Evolutionary conservation across 1,140 invertebrate species (phyloP).

Genomic region (Stratiolaelaps scimitus): DNA sequence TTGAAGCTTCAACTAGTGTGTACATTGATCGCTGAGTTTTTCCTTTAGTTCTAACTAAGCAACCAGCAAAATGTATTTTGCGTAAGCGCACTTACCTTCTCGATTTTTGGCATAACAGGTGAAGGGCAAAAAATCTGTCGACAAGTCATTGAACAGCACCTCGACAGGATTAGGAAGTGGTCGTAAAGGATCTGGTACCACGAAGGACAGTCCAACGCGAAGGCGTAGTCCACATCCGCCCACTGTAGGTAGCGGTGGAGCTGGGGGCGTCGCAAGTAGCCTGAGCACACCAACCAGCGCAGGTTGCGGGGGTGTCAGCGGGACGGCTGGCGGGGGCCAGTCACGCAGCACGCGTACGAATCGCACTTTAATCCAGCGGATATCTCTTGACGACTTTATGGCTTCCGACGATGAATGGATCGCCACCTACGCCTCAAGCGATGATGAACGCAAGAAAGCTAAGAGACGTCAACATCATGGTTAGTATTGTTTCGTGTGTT

Average conservation of each 20-base stretch:
- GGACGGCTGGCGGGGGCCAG: not conserved
- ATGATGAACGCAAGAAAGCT: constrained; percentile 22
- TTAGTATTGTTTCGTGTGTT: not conserved
- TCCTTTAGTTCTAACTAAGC: no score
- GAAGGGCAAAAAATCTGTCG: no score
- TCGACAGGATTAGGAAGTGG: no score
- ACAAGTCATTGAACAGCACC: no score
- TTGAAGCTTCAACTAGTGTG: no score
- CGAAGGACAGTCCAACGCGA: constrained; percentile 6
- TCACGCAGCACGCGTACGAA: constrained; percentile 15
- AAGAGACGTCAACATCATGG: not conserved
- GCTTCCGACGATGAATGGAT: constrained; percentile 27
- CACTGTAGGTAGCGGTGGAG: no score
- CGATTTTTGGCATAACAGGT: no score
- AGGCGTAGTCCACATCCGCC: constrained; percentile 9
- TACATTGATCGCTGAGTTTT: no score
- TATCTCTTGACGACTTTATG: constrained; percentile 23
- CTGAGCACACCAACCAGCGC: not conserved
- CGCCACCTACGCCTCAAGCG: constrained; percentile 20
- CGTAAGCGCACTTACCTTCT: no score
- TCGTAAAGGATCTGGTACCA: not conserved
- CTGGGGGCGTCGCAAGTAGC: no score
- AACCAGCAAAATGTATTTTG: no score
- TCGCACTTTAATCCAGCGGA: constrained; percentile 26
- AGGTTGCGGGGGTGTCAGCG: not conserved